Evolutionary conservation across 2,113 vertebrate genomes (phyloP).

Genomic region (Eudyptes chrysolophus): DNA sequence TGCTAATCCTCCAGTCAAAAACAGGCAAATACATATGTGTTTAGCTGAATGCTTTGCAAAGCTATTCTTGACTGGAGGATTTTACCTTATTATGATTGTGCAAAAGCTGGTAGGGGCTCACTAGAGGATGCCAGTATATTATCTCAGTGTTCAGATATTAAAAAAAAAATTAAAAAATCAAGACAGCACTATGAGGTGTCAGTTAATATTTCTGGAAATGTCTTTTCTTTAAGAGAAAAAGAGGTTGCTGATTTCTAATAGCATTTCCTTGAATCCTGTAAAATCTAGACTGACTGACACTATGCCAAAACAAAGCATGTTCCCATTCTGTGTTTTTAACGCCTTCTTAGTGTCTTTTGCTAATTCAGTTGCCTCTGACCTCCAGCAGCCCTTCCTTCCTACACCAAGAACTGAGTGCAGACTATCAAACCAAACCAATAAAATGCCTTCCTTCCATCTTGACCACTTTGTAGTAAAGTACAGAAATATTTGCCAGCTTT

Average conservation of each 20-base stretch:
- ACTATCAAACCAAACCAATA: not conserved
- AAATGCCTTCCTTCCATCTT: not conserved
- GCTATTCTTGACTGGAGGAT: not conserved
- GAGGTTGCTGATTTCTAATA: not conserved
- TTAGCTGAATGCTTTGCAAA: constrained; percentile 22
- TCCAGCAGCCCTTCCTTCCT: not conserved
- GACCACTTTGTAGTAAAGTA: not conserved
- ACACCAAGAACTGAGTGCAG: not conserved
- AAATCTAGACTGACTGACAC: not conserved
- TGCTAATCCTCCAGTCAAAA: constrained; percentile 41
- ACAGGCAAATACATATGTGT: constrained; percentile 5
- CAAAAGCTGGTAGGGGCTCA: not conserved
- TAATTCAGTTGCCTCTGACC: not conserved
- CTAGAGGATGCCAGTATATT: not conserved
- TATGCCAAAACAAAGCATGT: not conserved
- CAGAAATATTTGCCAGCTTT: not conserved
- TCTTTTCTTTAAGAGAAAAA: not conserved
- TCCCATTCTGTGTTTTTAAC: not conserved
- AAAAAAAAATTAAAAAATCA: not conserved
- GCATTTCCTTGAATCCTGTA: not conserved
- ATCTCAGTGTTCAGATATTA: not conserved
- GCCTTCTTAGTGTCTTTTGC: not conserved
- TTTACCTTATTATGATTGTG: not conserved
- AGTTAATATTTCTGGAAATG: not conserved
- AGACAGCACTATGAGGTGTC: not conserved